Base-by-base conservation (phyloP, 2,888 invertebrate genomes). In the Priocnemis perturbator region DNA sequence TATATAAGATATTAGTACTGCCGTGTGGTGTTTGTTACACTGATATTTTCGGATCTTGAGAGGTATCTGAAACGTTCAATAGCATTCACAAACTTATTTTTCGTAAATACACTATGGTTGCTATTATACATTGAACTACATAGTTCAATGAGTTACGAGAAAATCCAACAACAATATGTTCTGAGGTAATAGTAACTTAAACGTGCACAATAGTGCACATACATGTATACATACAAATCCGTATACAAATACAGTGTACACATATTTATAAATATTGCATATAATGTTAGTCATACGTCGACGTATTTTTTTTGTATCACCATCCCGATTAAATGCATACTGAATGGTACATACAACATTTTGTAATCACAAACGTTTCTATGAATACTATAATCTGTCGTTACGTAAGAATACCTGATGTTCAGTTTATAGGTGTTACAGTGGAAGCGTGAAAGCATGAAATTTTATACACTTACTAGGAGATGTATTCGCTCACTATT, bases 251-350 rank as follows among this genome's bases (percentile, higher is more conserved):
- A 5, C 17, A 23, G 26, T n/a, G 26, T 68, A 61, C 62, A 71
- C 67, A 60, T 62, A 71, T 21, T 66, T 69, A 60, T 56, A 70
- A 65, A 63, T 50, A 52, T 53, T 19, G 30, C 47, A 56, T 59
- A 48, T n/a, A 30, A 59, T 17, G n/a, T 37, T 65, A 20, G 56
- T 26, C 30, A 30, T 58, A 57, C 50, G 67, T 56, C 53, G 45
- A 59, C 60, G 71, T 63, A 77, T 69, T 72, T 69, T 63, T 76
- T 73, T 69, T 26, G n/a, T 74, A 77, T 69, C 53, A 44, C 53
- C 56, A 67, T 19, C 60, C 59, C 50, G 69, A 69, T 19, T 63
- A 53, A 77, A 61, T 37, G 52, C 55, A 60, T 21, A 55, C 59
- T 56, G 69, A 53, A 47, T 67, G 65, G 65, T 73, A 64, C 30